Percentiles rank a stretch among this genome's conserved stretches.
Evolutionary conservation across 2,888 invertebrate genomes (phyloP).

Genomic region (Strigamia crassipes): DNA sequence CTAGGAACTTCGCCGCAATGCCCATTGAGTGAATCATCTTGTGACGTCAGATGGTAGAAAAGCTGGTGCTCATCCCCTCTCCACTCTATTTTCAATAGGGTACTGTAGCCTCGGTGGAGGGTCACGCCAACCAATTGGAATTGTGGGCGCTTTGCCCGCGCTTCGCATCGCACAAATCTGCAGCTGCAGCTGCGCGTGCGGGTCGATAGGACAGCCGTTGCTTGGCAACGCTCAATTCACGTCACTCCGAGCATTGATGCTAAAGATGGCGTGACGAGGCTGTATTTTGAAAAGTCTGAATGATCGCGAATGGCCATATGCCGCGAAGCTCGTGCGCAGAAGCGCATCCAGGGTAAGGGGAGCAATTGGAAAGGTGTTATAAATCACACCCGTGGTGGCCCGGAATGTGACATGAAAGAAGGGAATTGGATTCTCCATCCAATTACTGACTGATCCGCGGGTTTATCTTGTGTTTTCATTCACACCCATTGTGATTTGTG

Average conservation of each 20-base stretch:
- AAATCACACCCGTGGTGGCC: constrained; percentile 25
- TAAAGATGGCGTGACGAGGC: constrained; percentile 31
- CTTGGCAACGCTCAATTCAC: neutral
- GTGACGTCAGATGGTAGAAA: neutral
- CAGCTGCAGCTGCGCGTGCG: neutral
- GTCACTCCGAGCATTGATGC: neutral
- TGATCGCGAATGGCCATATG: neutral
- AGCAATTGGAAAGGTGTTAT: constrained; percentile 23
- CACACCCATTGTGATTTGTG: neutral
- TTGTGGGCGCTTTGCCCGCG: neutral
- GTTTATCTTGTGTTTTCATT: constrained; percentile 12
- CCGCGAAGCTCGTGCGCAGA: neutral
- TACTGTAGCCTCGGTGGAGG: neutral
- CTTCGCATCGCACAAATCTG: neutral
- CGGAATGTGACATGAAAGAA: constrained; percentile 11
- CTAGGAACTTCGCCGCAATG: constrained; percentile 11
- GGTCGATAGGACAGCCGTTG: constrained; percentile 24
- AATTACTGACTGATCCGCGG: neutral
- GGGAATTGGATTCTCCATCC: constrained; percentile 8
- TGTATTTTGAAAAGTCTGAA: neutral
- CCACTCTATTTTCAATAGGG: neutral
- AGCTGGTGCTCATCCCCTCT: neutral
- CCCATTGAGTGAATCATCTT: constrained; percentile 3
- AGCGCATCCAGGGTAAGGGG: neutral
- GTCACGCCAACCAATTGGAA: constrained; percentile 10